phyloP scores from a whole-genome alignment of 30 jellyfish, hydroid and myxozoan species.

The Aurelia aurita region DNA sequence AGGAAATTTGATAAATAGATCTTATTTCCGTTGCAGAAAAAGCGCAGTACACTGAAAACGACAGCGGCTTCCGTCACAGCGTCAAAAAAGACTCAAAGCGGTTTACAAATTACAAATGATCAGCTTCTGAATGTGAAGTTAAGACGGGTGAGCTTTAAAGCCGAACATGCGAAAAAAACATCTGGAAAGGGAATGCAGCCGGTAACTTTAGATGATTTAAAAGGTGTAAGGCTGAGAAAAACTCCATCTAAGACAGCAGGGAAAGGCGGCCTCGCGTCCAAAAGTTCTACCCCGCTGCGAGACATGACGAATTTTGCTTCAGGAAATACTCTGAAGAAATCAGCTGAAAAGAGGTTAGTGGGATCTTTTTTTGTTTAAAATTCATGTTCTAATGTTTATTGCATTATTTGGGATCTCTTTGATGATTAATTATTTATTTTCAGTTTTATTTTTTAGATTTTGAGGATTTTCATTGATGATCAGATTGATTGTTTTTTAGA shows the following conservation, averaged over 20 bases:
- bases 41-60: no score
- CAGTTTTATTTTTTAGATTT: no score
- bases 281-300: slow-evolving; percentile 23
- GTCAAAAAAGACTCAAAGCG: neutral
- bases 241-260: slow-evolving; percentile 7
- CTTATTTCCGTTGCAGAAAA: no score
- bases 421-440: no score
- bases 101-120: slow-evolving; percentile 60
- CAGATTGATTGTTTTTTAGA: no score
- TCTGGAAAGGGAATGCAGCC: slow-evolving; percentile 34
- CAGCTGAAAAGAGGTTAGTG: neutral
- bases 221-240: slow-evolving; percentile 54
- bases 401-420: no score
- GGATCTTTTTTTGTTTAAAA: neutral
- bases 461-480: no score
- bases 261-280: neutral
- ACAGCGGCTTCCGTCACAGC: no score
- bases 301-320: slow-evolving; percentile 17
- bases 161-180: neutral
- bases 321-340: neutral
- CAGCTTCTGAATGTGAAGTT: slow-evolving; percentile 58
- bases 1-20: no score
- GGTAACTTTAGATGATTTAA: slow-evolving; percentile 54
- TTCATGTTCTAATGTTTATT: no score
- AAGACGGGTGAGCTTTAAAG: slow-evolving; percentile 16